phyloP scores from a whole-genome alignment of 2,113 vertebrate genomes.

The Rutilus rutilus region DNA sequence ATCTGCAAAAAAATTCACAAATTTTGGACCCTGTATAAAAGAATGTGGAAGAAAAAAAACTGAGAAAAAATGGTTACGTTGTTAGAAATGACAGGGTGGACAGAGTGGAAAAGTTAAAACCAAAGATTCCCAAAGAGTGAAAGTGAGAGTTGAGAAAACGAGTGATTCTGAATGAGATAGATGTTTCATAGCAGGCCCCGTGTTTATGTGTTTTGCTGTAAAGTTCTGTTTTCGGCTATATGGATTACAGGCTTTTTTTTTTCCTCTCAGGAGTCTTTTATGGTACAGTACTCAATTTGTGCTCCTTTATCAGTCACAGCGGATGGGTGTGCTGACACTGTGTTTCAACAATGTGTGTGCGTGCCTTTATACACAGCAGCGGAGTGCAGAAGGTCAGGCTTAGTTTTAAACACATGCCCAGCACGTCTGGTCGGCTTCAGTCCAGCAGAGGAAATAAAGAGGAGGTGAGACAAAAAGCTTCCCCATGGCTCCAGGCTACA shows the following conservation, averaged over 20 bases:
- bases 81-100: background rate
- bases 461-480: constrained; percentile 70
- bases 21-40: background rate
- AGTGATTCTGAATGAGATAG: constrained; percentile 11
- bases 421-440: constrained; percentile 68
- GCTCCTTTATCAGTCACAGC: constrained; percentile 31
- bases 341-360: constrained; percentile 23
- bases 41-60: background rate
- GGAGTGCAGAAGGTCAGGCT: constrained; percentile 51
- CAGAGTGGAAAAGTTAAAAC: background rate
- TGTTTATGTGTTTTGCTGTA: constrained; percentile 34
- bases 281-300: constrained; percentile 35
- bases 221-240: constrained; percentile 24
- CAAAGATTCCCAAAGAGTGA: background rate
- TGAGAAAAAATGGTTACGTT: background rate
- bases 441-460: constrained; percentile 78
- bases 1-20: no score
- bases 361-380: constrained; percentile 57
- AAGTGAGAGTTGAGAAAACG: background rate
- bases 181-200: constrained; percentile 10
- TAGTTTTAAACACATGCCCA: constrained; percentile 68
- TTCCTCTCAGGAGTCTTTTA: constrained; percentile 27
- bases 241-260: constrained; percentile 19
- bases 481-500: constrained; percentile 73
- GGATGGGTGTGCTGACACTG: constrained; percentile 26